Evolutionary conservation across 2,113 vertebrate species (phyloP).

Genomic region (Tupaia chinensis): DNA sequence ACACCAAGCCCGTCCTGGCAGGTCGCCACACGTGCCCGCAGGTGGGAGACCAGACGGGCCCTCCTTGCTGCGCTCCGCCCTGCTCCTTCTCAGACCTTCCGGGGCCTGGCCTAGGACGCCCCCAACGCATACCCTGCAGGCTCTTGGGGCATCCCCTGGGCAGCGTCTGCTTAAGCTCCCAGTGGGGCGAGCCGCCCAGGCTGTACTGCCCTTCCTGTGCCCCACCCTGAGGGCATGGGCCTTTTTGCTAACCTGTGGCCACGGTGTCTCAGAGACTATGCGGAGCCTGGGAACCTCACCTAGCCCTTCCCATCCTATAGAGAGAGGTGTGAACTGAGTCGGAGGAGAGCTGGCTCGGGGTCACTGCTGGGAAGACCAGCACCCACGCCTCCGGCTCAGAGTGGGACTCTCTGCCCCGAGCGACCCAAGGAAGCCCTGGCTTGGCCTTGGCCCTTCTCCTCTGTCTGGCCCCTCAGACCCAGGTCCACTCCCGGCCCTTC

Average conservation of each 20-base stretch:
- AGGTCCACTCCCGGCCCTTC: too few species aligned
- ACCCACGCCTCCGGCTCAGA: not conserved
- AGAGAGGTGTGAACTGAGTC: not conserved
- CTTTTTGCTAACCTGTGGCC: too few species aligned
- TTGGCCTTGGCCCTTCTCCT: not conserved
- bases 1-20: too few species aligned
- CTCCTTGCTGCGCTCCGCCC: accelerated
- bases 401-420: not conserved
- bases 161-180: too few species aligned
- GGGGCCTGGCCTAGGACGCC: too few species aligned
- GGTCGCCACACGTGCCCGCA: too few species aligned
- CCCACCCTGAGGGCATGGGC: too few species aligned
- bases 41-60: not conserved
- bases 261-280: accelerated
- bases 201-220: too few species aligned
- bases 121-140: too few species aligned
- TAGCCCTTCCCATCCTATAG: accelerated
- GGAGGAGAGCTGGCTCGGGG: accelerated
- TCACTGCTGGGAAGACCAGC: not conserved
- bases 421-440: not conserved
- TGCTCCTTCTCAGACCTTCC: too few species aligned
- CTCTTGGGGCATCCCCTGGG: too few species aligned
- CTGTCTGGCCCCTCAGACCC: not conserved
- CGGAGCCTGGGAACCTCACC: not conserved
- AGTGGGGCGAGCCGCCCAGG: too few species aligned